Evolutionary conservation across 2,888 invertebrate species (phyloP).

Genomic region (Biston stratarius): DNA sequence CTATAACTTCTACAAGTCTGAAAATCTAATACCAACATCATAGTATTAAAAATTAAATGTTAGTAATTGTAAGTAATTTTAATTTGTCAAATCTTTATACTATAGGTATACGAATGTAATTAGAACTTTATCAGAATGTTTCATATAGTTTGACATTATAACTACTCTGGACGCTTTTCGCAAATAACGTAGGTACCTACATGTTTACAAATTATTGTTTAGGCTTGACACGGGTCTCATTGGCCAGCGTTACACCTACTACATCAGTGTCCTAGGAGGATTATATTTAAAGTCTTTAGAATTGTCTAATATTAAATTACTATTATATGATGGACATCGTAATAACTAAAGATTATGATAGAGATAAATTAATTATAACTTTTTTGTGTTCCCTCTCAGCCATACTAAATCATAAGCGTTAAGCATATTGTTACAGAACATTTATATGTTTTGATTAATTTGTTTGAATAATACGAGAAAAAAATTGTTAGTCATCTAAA

Average conservation of each 20-base stretch:
- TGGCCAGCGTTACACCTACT: neutral
- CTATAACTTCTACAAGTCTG: conserved; percentile 18
- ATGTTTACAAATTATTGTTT: conserved; percentile 31
- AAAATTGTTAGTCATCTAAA: too few species aligned
- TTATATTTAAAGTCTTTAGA: neutral
- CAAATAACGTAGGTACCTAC: neutral
- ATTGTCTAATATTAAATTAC: neutral
- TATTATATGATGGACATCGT: neutral
- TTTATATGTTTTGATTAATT: too few species aligned
- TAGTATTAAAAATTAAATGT: conserved; percentile 12
- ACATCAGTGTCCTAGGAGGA: conserved; percentile 1
- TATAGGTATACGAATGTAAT: conserved; percentile 11
- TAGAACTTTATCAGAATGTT: conserved; percentile 17
- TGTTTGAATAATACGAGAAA: too few species aligned
- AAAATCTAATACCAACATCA: neutral
- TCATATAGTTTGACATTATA: conserved; percentile 40
- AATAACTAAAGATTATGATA: neutral
- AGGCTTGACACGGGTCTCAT: conserved; percentile 29
- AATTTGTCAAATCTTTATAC: conserved; percentile 10
- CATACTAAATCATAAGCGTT: too few species aligned
- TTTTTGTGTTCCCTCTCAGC: neutral
- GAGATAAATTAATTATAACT: neutral
- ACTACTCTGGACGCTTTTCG: conserved; percentile 7
- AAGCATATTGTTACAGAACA: too few species aligned
- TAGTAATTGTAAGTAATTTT: neutral